phyloP scores from a whole-genome alignment of 2,113 vertebrate species.

The Laticauda colubrina region DNA sequence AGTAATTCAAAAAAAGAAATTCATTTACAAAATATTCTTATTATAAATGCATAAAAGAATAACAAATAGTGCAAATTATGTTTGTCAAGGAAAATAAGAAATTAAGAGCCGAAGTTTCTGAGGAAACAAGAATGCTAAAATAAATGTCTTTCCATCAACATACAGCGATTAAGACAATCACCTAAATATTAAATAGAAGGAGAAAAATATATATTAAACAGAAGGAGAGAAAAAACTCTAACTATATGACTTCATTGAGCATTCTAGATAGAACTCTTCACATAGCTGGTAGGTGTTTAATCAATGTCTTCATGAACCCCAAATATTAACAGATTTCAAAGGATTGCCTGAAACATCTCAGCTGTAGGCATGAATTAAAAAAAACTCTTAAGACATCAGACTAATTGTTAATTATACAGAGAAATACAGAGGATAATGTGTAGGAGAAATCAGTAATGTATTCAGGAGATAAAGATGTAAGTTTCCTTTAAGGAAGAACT shows the following conservation, averaged over 20 bases:
- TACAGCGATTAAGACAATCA: neutral
- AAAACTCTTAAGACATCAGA: neutral
- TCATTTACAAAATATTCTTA: conserved; percentile 15
- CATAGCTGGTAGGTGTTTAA: neutral
- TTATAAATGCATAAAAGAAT: neutral
- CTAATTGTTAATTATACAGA: conserved; percentile 13
- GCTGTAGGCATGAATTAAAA: neutral
- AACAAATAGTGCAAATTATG: neutral
- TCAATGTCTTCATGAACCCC: neutral
- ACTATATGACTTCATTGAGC: rapidly evolving
- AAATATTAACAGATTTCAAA: neutral
- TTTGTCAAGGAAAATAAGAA: neutral
- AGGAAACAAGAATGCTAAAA: neutral
- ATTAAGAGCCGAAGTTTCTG: conserved; percentile 13
- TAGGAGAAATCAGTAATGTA: neutral
- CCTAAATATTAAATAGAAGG: neutral
- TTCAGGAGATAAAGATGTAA: neutral
- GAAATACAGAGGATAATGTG: neutral
- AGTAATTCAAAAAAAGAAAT: conserved; percentile 18
- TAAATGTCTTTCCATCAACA: neutral
- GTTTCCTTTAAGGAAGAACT: neutral
- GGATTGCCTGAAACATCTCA: rapidly evolving
- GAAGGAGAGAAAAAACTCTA: neutral
- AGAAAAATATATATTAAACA: conserved; percentile 13
- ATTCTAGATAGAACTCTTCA: neutral